Percentiles rank a stretch among this genome's conserved stretches.
Evolutionary conservation across 2,113 vertebrate genomes (phyloP).

Genomic region (Propithecus coquereli): DNA sequence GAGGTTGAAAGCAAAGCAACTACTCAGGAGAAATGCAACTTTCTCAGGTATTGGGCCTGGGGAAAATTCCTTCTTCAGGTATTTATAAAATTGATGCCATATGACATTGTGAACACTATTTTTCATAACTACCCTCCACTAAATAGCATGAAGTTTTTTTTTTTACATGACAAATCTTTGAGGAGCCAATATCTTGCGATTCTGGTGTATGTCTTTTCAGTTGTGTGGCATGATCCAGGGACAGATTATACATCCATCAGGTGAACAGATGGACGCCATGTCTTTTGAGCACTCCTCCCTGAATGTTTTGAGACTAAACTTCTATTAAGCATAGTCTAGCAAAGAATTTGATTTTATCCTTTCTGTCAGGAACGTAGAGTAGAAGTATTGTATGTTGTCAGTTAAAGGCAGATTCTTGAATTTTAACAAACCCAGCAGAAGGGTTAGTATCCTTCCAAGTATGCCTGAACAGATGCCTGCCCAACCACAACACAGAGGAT

Average conservation of each 20-base stretch:
- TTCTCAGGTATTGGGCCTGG: neutral
- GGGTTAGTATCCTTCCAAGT: neutral
- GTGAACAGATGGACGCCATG: neutral
- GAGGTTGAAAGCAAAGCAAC: neutral
- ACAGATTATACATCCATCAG: neutral
- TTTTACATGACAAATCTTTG: neutral
- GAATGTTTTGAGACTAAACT: neutral
- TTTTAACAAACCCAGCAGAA: neutral
- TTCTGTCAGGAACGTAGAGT: neutral
- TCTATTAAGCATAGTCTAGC: neutral
- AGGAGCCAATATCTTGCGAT: neutral
- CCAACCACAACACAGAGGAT: neutral
- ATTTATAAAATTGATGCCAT: neutral
- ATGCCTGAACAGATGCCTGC: neutral
- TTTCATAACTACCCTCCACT: neutral
- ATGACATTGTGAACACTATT: neutral
- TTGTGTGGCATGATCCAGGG: neutral
- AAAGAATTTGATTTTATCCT: neutral
- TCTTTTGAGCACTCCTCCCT: neutral
- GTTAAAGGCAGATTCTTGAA: neutral
- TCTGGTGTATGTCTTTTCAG: neutral
- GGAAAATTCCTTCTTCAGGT: neutral
- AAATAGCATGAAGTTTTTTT: neutral
- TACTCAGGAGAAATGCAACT: neutral
- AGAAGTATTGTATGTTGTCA: neutral